These are phyloP conservation scores for Rhodeus uyekii DNA, from an alignment of 2,797 vertebrate species.

Conservation along the genomic window DNA sequence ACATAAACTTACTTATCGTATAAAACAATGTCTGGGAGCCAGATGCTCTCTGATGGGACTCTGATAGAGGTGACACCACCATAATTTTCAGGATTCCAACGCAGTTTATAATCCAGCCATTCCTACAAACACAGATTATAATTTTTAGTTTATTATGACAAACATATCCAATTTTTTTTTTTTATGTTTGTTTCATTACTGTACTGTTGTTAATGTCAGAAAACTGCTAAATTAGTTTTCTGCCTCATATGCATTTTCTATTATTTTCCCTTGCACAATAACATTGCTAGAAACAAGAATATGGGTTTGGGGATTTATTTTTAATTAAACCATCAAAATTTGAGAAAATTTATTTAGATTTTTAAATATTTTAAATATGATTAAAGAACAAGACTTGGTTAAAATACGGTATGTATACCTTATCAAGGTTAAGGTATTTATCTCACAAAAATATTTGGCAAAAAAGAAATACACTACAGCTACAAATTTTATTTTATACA, in stretches of 20 bases:
- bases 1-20: constrained; percentile 91
- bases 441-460: neutral
- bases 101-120: constrained; percentile 91
- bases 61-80: constrained; percentile 91
- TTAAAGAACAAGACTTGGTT: neutral
- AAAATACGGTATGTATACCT: too few species aligned
- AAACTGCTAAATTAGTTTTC: neutral
- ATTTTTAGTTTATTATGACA: neutral
- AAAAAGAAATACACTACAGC: neutral
- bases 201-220: neutral
- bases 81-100: constrained; percentile 92
- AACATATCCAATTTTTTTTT: neutral
- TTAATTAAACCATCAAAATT: too few species aligned
- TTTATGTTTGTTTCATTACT: neutral
- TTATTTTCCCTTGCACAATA: too few species aligned
- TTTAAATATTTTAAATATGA: neutral
- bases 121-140: constrained; percentile 73
- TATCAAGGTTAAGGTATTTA: neutral
- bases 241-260: neutral
- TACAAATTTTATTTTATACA: neutral
- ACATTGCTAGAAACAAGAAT: neutral
- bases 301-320: neutral
- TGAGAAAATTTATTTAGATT: neutral
- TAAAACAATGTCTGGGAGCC: constrained; percentile 96
- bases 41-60: constrained; percentile 93